phyloP scores from a whole-genome alignment of 2,113 vertebrate genomes.

The Cariama cristata region DNA sequence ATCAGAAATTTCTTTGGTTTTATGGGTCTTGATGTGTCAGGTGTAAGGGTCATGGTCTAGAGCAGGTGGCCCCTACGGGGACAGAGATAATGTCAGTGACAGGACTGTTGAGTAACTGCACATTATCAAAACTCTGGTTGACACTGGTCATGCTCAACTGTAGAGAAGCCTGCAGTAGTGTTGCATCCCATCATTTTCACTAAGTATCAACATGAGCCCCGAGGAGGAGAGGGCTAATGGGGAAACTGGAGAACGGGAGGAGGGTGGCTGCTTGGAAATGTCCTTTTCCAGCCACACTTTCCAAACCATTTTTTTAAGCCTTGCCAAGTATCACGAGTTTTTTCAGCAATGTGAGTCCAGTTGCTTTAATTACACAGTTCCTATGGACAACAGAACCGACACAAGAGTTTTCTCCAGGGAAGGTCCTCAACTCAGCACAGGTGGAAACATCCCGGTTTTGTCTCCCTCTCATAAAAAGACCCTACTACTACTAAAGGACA shows the following conservation, averaged over 20 bases:
- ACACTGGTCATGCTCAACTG: slow-evolving; percentile 60
- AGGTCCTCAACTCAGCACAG: not conserved
- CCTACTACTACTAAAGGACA: not conserved
- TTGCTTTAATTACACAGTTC: not conserved
- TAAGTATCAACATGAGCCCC: slow-evolving; percentile 60
- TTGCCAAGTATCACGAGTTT: not conserved
- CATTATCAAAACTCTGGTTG: slow-evolving; percentile 63
- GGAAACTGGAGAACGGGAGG: not conserved
- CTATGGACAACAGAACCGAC: not conserved
- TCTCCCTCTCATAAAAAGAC: not conserved
- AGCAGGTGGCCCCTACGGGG: slow-evolving; percentile 51
- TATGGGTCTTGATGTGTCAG: slow-evolving; percentile 46
- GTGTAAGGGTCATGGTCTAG: slow-evolving; percentile 67
- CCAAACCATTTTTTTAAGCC: not conserved
- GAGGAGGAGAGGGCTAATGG: slow-evolving; percentile 39
- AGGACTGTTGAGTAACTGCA: slow-evolving; percentile 64
- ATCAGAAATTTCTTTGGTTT: slow-evolving; percentile 12
- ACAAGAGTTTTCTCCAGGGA: not conserved
- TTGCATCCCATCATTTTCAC: slow-evolving; percentile 57
- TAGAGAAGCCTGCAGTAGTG: slow-evolving; percentile 69
- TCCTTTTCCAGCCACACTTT: slow-evolving; percentile 6
- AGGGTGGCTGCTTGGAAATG: slow-evolving; percentile 13
- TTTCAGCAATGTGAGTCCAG: not conserved
- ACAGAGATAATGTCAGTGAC: slow-evolving; percentile 54
- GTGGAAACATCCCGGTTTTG: not conserved